phyloP scores from a whole-genome alignment of 2,797 vertebrate genomes.

The Crotalus adamanteus region DNA sequence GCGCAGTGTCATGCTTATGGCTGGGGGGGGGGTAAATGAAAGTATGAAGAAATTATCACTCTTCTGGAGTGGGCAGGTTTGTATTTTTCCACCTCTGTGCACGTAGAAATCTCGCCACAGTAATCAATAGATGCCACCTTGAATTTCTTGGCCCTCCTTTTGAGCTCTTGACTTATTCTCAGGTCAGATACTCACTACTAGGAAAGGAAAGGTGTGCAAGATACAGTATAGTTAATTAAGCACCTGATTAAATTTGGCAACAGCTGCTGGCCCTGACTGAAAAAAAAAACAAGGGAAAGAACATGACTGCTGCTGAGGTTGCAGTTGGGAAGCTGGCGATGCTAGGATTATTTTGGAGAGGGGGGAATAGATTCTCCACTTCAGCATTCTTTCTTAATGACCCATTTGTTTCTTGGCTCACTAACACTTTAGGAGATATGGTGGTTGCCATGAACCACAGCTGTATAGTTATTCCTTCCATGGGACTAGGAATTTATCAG shows the following conservation, averaged over 20 bases:
- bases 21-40: not conserved
- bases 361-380: conserved; percentile 67
- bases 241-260: conserved; percentile 65
- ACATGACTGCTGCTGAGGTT: conserved; percentile 67
- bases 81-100: not conserved
- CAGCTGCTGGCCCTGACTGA: conserved; percentile 27
- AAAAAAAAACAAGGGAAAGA: conserved; percentile 49
- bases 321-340: conserved; percentile 50
- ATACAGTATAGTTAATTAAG: conserved; percentile 50
- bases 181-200: fast-evolving
- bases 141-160: not conserved
- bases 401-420: conserved; percentile 71
- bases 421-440: conserved; percentile 62
- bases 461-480: conserved; percentile 60
- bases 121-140: not conserved
- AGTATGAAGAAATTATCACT: not conserved
- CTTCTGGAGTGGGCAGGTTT: not conserved
- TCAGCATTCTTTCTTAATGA: conserved; percentile 72
- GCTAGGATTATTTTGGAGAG: not conserved
- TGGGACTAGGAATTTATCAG: conserved; percentile 44
- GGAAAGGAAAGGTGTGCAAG: not conserved
- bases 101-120: not conserved
- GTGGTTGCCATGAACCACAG: conserved; percentile 60
- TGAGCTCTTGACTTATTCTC: not conserved
- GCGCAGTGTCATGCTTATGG: not conserved